These are phyloP conservation scores for Bubo scandiacus DNA, from an alignment of 2,113 vertebrate species.

Conservation along the genomic window DNA sequence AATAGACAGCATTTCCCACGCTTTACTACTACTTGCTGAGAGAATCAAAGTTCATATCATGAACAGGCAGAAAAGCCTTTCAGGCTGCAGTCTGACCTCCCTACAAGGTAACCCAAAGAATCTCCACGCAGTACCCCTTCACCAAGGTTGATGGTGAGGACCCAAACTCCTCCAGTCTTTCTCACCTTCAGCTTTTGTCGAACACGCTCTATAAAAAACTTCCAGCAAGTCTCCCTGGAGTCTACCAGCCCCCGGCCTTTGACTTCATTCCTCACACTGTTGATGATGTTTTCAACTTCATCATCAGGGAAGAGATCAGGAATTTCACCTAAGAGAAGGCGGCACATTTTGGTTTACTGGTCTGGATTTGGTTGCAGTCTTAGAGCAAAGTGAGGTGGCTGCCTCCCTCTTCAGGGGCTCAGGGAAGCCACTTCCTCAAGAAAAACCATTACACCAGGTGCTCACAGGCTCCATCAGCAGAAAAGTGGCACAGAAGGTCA, in stretches of 20 bases:
- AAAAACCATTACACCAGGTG: neutral
- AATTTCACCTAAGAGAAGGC: slow-evolving; percentile 85
- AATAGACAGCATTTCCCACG: neutral
- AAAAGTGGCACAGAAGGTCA: neutral
- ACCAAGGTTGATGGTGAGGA: fast-evolving
- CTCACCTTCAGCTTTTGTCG: slow-evolving; percentile 89
- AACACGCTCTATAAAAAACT: slow-evolving; percentile 90
- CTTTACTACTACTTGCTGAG: neutral
- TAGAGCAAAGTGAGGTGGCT: neutral
- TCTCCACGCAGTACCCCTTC: fast-evolving
- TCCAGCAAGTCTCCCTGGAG: slow-evolving; percentile 92
- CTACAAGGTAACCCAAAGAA: neutral
- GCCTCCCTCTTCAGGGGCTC: neutral
- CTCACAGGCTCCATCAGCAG: neutral
- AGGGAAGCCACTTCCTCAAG: neutral
- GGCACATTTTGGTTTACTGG: neutral
- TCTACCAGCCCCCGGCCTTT: slow-evolving; percentile 83
- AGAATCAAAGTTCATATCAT: neutral
- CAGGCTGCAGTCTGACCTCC: neutral
- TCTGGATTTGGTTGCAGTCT: neutral
- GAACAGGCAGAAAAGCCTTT: neutral
- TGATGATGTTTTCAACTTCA: slow-evolving; percentile 89
- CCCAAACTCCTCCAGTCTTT: fast-evolving
- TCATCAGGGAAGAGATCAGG: slow-evolving; percentile 92
- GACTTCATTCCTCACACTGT: slow-evolving; percentile 84